A percentile compares a stretch with the other conserved stretches of the same genome.
phyloP scores from a whole-genome alignment of 2,888 invertebrate species.

The Syrphus vitripennis region DNA sequence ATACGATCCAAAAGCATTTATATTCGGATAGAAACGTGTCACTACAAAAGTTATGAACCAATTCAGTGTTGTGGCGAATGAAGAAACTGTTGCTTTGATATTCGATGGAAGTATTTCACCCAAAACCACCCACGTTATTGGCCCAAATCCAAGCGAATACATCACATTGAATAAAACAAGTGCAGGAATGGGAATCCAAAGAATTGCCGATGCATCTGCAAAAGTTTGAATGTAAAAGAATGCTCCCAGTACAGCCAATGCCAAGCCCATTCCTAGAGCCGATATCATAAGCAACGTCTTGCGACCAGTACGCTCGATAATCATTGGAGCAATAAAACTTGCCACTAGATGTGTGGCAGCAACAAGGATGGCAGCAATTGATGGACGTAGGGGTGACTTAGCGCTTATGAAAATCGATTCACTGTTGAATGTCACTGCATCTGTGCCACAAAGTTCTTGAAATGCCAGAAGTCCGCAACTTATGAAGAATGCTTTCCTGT shows the following conservation, averaged over 20 bases:
- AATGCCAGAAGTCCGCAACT: slow-evolving; percentile 88
- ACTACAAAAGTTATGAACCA: neutral
- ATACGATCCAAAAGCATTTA: neutral
- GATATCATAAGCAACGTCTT: slow-evolving; percentile 88
- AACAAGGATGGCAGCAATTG: slow-evolving; percentile 88
- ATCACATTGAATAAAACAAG: neutral
- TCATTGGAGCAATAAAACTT: slow-evolving; percentile 87
- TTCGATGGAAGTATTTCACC: slow-evolving; percentile 85
- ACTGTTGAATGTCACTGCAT: slow-evolving; percentile 90
- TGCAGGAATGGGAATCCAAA: slow-evolving; percentile 77
- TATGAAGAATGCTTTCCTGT: slow-evolving; percentile 89
- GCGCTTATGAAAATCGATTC: slow-evolving; percentile 87
- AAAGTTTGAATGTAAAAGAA: slow-evolving; percentile 84
- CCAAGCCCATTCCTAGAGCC: slow-evolving; percentile 85
- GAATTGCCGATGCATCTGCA: slow-evolving; percentile 42
- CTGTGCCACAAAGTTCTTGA: slow-evolving; percentile 92
- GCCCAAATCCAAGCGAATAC: neutral
- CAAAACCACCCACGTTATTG: neutral
- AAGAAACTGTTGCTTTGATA: slow-evolving; percentile 80
- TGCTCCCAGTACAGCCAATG: slow-evolving; percentile 83
- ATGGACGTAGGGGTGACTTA: slow-evolving; percentile 84
- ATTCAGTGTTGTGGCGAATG: neutral
- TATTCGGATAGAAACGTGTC: neutral
- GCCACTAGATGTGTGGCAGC: slow-evolving; percentile 88
- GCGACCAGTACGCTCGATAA: slow-evolving; percentile 90